phyloP scores from a whole-genome alignment of 1,140 invertebrate species.

The Pseudomyrmex flavicornis region DNA sequence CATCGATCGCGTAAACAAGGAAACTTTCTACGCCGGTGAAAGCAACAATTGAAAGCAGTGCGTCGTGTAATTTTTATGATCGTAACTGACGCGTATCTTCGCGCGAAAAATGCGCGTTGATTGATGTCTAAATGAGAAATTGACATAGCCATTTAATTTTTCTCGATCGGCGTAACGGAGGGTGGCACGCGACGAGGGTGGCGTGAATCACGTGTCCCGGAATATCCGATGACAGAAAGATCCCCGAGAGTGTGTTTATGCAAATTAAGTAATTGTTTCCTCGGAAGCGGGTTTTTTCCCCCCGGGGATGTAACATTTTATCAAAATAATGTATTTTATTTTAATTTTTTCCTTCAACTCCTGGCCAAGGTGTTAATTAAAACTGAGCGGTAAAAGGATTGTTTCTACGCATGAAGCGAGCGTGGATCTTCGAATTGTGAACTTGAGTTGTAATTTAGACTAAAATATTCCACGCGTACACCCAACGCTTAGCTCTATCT shows the following conservation, averaged over 20 bases:
- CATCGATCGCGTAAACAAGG: slow-evolving; percentile 55
- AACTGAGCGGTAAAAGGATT: too few species aligned
- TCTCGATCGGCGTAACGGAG: not conserved
- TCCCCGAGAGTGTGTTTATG: not conserved
- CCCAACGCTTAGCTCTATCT: too few species aligned
- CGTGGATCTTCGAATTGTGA: too few species aligned
- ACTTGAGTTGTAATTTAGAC: too few species aligned
- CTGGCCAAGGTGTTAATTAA: too few species aligned
- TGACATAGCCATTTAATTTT: not conserved
- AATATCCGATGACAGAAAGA: slow-evolving; percentile 13
- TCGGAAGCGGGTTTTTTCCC: too few species aligned
- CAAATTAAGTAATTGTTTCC: too few species aligned
- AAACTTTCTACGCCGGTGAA: slow-evolving; percentile 64
- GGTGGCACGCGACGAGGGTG: slow-evolving; percentile 47
- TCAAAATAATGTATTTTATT: too few species aligned
- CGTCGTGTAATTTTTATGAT: slow-evolving; percentile 32
- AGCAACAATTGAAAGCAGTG: slow-evolving; percentile 38
- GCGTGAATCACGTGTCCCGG: slow-evolving; percentile 28
- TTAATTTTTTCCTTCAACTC: too few species aligned
- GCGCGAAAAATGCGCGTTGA: slow-evolving; percentile 1
- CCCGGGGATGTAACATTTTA: too few species aligned
- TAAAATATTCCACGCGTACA: too few species aligned
- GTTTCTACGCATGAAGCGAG: too few species aligned
- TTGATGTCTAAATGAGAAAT: not conserved
- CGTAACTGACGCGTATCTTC: not conserved